Evolutionary conservation across 2,113 vertebrate genomes (phyloP), one percentile per base, ranked within the genome.

Genomic region (Monopterus albus): DNA sequence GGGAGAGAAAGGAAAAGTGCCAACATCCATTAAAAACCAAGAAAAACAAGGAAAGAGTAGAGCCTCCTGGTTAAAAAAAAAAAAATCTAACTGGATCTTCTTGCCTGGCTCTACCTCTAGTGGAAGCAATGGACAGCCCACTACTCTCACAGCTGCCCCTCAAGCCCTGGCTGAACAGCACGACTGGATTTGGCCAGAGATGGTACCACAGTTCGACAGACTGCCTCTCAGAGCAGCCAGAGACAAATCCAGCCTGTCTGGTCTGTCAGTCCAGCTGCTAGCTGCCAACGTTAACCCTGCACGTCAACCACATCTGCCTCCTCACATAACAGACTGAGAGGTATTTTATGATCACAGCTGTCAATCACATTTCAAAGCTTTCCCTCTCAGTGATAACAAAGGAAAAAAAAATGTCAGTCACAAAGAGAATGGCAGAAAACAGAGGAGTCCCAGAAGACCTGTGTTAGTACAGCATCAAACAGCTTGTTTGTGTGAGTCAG

Each of bases 301-400:
- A 0, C 49, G 39, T 28, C 35, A 53, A 8, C 18, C 4, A 18
- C 17, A 20, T 53, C 57, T 40, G 51, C 61, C 43, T 72, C 45
- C 45, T 52, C 63, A 53, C 62, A 33, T 35, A 78, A 78, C 71
- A 71, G 28, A 53, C 56, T 0, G 49, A 39, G 43, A 59, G 53
- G 60, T 63, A 26, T 13, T 51, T 66, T 72, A 75, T 75, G 77
- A 84, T 71, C 67, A 39, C 0, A 1, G 17, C 47, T 72, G 81
- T 72, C 87, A 73, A 71, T 91, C 84, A 83, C 21, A 65, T 79
- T 68, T 72, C 70, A 75, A 75, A 83, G 35, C 36, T 47, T 64
- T 25, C 17, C 68, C 62, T 69, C 31, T 9, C 17, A n/a, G 66
- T 66, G 53, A 81, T 35, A 62, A 68, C 45, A 33, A 38, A 47